Evolutionary conservation across 2,797 vertebrate genomes (phyloP).

Genomic region (Darevskia nairensis): DNA sequence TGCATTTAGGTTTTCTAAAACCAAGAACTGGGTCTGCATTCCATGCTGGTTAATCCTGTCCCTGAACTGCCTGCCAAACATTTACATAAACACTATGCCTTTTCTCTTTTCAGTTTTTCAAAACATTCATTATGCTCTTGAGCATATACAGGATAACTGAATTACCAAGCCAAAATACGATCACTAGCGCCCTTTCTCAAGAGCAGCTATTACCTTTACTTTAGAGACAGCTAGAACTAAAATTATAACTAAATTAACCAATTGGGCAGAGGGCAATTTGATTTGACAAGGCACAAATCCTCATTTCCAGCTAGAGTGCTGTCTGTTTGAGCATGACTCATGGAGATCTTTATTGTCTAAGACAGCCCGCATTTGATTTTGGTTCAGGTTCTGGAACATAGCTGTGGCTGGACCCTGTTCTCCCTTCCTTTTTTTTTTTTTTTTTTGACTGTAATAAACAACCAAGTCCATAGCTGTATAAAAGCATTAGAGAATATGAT

Average conservation of each 20-base stretch:
- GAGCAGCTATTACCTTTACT: conserved; percentile 1
- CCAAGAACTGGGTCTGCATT: background rate
- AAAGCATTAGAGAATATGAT: conserved; percentile 57
- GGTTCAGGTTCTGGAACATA: conserved; percentile 41
- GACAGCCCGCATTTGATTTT: conserved; percentile 27
- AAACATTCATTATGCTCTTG: background rate
- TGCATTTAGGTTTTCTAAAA: background rate
- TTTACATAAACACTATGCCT: conserved; percentile 38
- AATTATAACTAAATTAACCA: background rate
- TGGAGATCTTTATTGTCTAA: conserved; percentile 35
- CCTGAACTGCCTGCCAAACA: background rate
- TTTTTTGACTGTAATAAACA: conserved; percentile 40
- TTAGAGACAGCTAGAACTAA: background rate
- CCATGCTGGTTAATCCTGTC: background rate
- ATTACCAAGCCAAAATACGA: conserved; percentile 7
- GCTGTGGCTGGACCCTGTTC: conserved; percentile 34
- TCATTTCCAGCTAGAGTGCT: conserved; percentile 26
- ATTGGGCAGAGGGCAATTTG: conserved; percentile 18
- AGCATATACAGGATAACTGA: background rate
- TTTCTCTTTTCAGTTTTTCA: conserved; percentile 20
- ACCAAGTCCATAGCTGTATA: conserved; percentile 57
- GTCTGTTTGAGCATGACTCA: conserved; percentile 44
- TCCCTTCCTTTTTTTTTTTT: conserved; percentile 22
- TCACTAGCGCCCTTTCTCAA: background rate
- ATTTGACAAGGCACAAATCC: conserved; percentile 36